These are phyloP conservation scores for Numenius arquata DNA, from an alignment of 2,113 vertebrate species.

Conservation along the genomic window DNA sequence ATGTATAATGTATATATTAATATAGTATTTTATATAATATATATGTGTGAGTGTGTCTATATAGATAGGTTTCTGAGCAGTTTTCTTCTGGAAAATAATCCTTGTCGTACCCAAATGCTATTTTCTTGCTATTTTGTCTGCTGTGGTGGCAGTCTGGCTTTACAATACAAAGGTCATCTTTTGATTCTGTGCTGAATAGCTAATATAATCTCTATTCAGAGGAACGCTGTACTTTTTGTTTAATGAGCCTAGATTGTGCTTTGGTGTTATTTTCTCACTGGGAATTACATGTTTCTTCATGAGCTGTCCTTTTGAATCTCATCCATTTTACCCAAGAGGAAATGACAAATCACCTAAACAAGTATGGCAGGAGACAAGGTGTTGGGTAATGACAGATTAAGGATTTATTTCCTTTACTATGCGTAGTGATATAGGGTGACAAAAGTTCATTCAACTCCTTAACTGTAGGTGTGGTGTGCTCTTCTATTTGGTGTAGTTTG, in stretches of 20 bases:
- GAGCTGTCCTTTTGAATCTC: background rate
- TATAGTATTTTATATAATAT: background rate
- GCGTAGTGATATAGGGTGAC: background rate
- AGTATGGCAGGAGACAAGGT: rapidly evolving
- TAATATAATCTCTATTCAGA: background rate
- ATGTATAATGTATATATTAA: background rate
- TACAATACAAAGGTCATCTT: background rate
- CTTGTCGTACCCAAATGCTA: background rate
- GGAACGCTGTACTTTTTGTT: background rate
- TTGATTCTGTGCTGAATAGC: background rate
- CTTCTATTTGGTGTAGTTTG: background rate
- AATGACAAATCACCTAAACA: background rate
- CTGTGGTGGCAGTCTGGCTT: background rate
- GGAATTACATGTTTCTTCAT: background rate
- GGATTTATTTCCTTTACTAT: background rate
- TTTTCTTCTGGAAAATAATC: background rate
- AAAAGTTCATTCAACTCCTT: background rate
- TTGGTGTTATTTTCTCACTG: background rate
- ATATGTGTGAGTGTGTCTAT: background rate
- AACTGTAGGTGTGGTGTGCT: background rate
- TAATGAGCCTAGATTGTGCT: background rate
- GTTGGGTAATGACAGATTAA: background rate
- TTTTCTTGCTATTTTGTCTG: background rate
- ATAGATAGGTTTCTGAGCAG: background rate
- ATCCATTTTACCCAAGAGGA: background rate